These are phyloP conservation scores for Leuctra nigra DNA, from an alignment of 2,888 invertebrate genomes.

Conservation along the genomic window DNA sequence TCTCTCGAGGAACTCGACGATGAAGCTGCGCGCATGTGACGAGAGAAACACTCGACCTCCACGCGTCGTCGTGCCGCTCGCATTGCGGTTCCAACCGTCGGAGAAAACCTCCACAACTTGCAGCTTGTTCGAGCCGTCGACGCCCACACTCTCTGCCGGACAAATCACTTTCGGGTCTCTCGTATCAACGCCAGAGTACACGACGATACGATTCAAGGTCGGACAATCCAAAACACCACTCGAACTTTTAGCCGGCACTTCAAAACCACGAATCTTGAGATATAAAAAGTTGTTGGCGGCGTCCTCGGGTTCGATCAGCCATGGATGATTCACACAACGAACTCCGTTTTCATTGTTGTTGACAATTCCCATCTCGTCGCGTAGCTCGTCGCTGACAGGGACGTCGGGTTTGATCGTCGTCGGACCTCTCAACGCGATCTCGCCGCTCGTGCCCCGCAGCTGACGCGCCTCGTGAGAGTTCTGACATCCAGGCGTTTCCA, in stretches of 20 bases:
- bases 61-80: slow-evolving; percentile 33
- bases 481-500: slow-evolving; percentile 50
- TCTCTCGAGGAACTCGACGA: slow-evolving; percentile 66
- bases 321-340: slow-evolving; percentile 63
- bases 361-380: slow-evolving; percentile 27
- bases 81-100: slow-evolving; percentile 54
- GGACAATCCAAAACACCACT: slow-evolving; percentile 45
- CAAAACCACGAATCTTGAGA: slow-evolving; percentile 60
- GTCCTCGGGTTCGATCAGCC: slow-evolving; percentile 71
- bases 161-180: slow-evolving; percentile 58
- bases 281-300: slow-evolving; percentile 62
- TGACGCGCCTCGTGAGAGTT: slow-evolving; percentile 58
- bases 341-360: slow-evolving; percentile 23
- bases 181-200: slow-evolving; percentile 63
- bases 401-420: slow-evolving; percentile 19
- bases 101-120: slow-evolving; percentile 59
- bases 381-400: slow-evolving; percentile 13
- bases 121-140: slow-evolving; percentile 28
- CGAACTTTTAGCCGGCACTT: slow-evolving; percentile 37
- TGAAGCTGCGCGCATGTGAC: slow-evolving; percentile 60
- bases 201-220: slow-evolving; percentile 62
- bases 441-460: slow-evolving; percentile 64
- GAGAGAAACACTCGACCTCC: slow-evolving; percentile 33
- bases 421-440: slow-evolving; percentile 60
- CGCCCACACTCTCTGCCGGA: slow-evolving; percentile 45